Evolutionary conservation across 2,888 invertebrate genomes (phyloP).

Genomic region (Polyploca ridens): DNA sequence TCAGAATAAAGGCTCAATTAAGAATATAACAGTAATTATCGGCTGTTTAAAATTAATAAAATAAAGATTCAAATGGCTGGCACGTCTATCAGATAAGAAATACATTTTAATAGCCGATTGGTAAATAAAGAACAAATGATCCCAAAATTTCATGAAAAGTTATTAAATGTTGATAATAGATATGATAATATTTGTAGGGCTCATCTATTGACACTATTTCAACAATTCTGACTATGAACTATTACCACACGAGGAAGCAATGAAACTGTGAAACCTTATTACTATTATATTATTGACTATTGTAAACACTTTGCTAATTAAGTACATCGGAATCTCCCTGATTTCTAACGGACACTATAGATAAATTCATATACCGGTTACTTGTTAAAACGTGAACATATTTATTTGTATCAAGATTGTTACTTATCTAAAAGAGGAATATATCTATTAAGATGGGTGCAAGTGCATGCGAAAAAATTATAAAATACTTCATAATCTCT

Average conservation of each 20-base stretch:
- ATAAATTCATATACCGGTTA: slow-evolving; percentile 35
- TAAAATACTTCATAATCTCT: slow-evolving; percentile 28
- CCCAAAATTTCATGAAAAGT: slow-evolving; percentile 56
- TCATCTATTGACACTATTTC: slow-evolving; percentile 8
- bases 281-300: slow-evolving; percentile 64
- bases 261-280: slow-evolving; percentile 49
- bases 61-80: slow-evolving; percentile 5
- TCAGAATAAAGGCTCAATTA: no score
- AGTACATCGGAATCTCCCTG: slow-evolving; percentile 67
- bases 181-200: not conserved
- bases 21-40: not conserved
- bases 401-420: slow-evolving; percentile 24
- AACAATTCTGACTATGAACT: slow-evolving; percentile 23
- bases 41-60: not conserved
- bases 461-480: slow-evolving; percentile 43
- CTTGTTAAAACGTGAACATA: slow-evolving; percentile 35
- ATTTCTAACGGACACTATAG: slow-evolving; percentile 46
- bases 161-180: not conserved
- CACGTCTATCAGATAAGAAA: slow-evolving; percentile 23
- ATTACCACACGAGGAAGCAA: slow-evolving; percentile 42
- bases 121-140: slow-evolving; percentile 58
- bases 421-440: slow-evolving; percentile 28
- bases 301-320: slow-evolving; percentile 72
- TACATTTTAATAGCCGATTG: slow-evolving; percentile 56
- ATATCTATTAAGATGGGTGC: slow-evolving; percentile 33